These are phyloP conservation scores for Mustela lutreola DNA, from an alignment of 2,113 vertebrate genomes.

Conservation along the genomic window DNA sequence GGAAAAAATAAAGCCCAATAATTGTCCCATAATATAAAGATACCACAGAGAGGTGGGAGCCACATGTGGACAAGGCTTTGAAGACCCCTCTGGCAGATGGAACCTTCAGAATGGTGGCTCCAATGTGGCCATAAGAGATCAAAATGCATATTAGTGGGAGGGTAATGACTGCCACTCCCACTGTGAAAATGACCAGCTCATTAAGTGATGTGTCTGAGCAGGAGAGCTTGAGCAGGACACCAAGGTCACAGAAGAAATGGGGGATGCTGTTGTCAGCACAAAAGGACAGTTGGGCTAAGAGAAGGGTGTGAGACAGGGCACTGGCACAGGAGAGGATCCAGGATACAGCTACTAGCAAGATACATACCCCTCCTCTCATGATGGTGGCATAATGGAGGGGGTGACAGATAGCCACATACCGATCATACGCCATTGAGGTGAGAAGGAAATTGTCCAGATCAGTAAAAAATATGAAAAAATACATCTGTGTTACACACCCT, in stretches of 20 bases:
- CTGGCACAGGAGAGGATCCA: constrained; percentile 58
- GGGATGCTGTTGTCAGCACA: constrained; percentile 59
- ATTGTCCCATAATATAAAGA: constrained; percentile 77
- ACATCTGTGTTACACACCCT: constrained; percentile 53
- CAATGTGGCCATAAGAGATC: constrained; percentile 72
- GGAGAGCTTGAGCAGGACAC: constrained; percentile 61
- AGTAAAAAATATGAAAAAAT: constrained; percentile 75
- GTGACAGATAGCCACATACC: constrained; percentile 69
- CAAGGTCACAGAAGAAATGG: constrained; percentile 76
- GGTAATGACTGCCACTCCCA: constrained; percentile 60
- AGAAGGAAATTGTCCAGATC: constrained; percentile 72
- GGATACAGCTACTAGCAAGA: constrained; percentile 28
- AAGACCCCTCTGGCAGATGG: constrained; percentile 62
- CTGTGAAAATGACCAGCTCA: constrained; percentile 70
- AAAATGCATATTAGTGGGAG: constrained; percentile 74
- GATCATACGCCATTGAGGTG: constrained; percentile 76
- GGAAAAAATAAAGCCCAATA: constrained; percentile 74
- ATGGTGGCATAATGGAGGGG: constrained; percentile 59
- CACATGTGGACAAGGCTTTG: constrained; percentile 79
- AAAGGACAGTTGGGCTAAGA: constrained; percentile 29
- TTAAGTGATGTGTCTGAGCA: constrained; percentile 73
- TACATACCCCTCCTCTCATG: constrained; percentile 48
- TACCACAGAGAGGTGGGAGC: constrained; percentile 78
- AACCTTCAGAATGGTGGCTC: constrained; percentile 62
- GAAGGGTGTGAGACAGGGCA: constrained; percentile 53